Evolutionary conservation across 1,140 invertebrate species (phyloP).

Genomic region (Mactra quadrangularis): DNA sequence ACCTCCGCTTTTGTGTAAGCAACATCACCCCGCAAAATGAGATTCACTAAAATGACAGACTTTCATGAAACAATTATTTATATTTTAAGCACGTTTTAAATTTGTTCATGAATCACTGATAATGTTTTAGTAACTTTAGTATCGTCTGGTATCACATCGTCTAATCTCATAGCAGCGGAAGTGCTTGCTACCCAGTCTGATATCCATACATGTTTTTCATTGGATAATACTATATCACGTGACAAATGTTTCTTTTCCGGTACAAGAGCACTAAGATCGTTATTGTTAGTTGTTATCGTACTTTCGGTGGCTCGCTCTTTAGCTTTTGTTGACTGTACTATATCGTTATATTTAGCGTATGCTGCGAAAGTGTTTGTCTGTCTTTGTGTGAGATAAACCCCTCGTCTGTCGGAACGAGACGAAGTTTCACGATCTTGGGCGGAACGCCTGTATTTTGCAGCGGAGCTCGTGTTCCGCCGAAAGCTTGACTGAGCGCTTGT

Average conservation of each 20-base stretch:
- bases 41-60: too few relatives aligned
- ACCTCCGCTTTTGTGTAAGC: too few relatives aligned
- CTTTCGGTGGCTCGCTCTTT: constrained; percentile 49
- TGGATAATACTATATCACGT: constrained; percentile 35
- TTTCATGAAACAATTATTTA: too few relatives aligned
- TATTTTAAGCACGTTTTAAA: background rate
- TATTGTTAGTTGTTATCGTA: constrained; percentile 51
- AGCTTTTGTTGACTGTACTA: constrained; percentile 51
- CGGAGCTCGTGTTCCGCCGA: constrained; percentile 23
- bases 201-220: constrained; percentile 58
- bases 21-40: too few relatives aligned
- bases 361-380: constrained; percentile 52
- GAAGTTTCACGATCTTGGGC: constrained; percentile 28
- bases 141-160: constrained; percentile 2
- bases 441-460: background rate
- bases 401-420: constrained; percentile 28
- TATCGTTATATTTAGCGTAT: constrained; percentile 59
- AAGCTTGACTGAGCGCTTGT: constrained; percentile 2
- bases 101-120: constrained; percentile 55
- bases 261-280: constrained; percentile 51
- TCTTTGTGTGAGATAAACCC: constrained; percentile 2
- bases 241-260: constrained; percentile 26
- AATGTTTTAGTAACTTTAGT: constrained; percentile 29
- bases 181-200: constrained; percentile 57
- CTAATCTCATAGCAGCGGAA: constrained; percentile 48